Evolutionary conservation across 2,113 vertebrate genomes (phyloP), one percentile per base, ranked within the genome.

Genomic region (Panthera leo): DNA sequence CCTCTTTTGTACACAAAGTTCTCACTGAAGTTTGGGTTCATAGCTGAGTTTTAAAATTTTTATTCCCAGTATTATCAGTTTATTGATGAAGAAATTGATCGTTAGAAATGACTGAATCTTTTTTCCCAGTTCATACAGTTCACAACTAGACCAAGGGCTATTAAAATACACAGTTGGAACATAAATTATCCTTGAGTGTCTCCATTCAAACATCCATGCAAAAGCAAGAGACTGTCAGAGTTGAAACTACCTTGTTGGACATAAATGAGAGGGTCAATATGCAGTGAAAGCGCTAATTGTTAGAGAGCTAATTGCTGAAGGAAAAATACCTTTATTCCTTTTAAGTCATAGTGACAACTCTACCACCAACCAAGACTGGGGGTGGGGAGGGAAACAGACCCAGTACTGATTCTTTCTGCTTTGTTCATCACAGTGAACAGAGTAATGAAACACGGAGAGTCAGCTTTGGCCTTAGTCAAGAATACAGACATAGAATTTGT

Each of bases 51-150:
- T 95, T 78, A 18, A 90, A 83, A 55, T 88, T 34, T 13, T 31
- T 76, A 42, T 55, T 70, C 63, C 15, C n/a, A 95, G 23, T 63
- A 75, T 84, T 90, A 84, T 82, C 58, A 92, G 25, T 91, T 95
- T 29, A 78, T 91, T 95, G 55, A 51, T 79, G 29, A 90, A 76
- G 9, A 88, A 67, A 85, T 34, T 80, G 58, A 73, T 9, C 90
- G 25, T 63, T 34, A 85, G 34, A 84, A 88, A 61, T 78, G 29
- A 68, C 65, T 19, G 6, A 90, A 91, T 76, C 1, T 36, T 51
- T 51, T 89, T 78, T 89, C 5, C 14, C 93, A n/a, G 34, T 21
- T 91, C 68, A 85, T 19, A 53, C 7, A 86, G 13, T 70, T 97
- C 65, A 67, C n/a, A 84, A 73, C 19, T 25, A 96, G 25, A 93